These are phyloP conservation scores for Lasius fuliginosus DNA, from an alignment of 2,888 invertebrate genomes.

Conservation along the genomic window DNA sequence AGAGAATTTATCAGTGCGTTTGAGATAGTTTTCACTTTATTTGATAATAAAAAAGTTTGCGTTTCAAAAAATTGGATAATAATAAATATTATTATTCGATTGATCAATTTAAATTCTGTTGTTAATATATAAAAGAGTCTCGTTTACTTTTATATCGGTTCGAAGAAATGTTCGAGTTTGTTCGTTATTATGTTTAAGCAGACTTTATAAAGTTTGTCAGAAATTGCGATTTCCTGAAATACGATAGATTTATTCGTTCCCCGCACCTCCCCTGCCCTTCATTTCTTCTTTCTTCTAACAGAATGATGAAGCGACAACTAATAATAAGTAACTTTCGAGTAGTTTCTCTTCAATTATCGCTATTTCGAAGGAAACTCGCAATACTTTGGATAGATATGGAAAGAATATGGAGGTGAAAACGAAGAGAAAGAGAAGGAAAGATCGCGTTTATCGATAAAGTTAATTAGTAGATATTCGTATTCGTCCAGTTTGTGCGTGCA, in stretches of 20 bases:
- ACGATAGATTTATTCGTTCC: slow-evolving; percentile 8
- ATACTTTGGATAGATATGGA: neutral
- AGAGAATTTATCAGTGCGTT: slow-evolving; percentile 11
- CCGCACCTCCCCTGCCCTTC: neutral
- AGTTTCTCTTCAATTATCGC: slow-evolving; percentile 31
- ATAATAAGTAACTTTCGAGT: slow-evolving; percentile 18
- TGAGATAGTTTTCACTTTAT: slow-evolving; percentile 8
- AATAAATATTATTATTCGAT: slow-evolving; percentile 6
- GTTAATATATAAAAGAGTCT: neutral
- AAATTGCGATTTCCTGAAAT: slow-evolving; percentile 30
- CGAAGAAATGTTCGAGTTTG: neutral
- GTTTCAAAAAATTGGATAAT: neutral
- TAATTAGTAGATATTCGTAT: slow-evolving; percentile 36
- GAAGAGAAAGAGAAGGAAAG: neutral
- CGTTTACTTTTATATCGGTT: neutral
- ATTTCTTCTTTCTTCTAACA: slow-evolving; percentile 7
- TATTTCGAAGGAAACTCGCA: slow-evolving; percentile 14
- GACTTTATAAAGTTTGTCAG: slow-evolving; percentile 34
- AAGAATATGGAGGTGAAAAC: neutral
- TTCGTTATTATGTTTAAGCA: slow-evolving; percentile 22
- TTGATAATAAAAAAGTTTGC: neutral
- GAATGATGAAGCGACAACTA: slow-evolving; percentile 18
- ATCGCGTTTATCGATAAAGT: slow-evolving; percentile 23
- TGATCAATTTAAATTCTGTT: slow-evolving; percentile 13
- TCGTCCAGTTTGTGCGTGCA: slow-evolving; percentile 31